Conservation (phyloP, 1,140 invertebrate species). For the Brachionus manjavacas region DNA sequence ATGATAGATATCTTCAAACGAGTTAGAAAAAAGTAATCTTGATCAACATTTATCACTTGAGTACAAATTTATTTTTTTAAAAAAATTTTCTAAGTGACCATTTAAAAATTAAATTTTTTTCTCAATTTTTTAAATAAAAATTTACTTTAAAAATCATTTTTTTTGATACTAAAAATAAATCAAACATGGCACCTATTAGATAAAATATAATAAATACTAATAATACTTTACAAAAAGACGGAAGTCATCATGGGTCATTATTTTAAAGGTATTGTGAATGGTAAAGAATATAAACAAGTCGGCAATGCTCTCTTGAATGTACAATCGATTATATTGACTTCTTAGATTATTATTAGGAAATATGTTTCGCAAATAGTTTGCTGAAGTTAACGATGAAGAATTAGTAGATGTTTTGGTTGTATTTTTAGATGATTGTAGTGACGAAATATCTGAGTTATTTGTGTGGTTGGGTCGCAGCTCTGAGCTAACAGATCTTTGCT, state of each 20-base stretch:
- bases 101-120: too few species aligned
- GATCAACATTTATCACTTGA: too few species aligned
- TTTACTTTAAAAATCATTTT: too few species aligned
- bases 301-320: neutral
- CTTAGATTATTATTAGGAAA: neutral
- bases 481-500: neutral
- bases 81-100: too few species aligned
- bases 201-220: too few species aligned
- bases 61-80: too few species aligned
- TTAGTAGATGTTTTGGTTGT: neutral
- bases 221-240: slow-evolving; percentile 4
- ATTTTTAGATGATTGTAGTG: neutral
- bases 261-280: neutral
- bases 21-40: too few species aligned
- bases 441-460: neutral
- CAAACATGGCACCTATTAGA: too few species aligned
- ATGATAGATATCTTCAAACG: too few species aligned
- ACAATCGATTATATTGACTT: slow-evolving; percentile 17
- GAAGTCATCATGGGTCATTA: slow-evolving; percentile 11
- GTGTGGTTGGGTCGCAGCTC: neutral
- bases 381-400: neutral
- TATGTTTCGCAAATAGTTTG: neutral
- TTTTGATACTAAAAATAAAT: too few species aligned
- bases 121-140: too few species aligned
- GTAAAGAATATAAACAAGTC: slow-evolving; percentile 39